A percentile compares a stretch with the other conserved stretches of the same genome.
Evolutionary conservation across 2,113 vertebrate genomes (phyloP).

Genomic region (Athene noctua): DNA sequence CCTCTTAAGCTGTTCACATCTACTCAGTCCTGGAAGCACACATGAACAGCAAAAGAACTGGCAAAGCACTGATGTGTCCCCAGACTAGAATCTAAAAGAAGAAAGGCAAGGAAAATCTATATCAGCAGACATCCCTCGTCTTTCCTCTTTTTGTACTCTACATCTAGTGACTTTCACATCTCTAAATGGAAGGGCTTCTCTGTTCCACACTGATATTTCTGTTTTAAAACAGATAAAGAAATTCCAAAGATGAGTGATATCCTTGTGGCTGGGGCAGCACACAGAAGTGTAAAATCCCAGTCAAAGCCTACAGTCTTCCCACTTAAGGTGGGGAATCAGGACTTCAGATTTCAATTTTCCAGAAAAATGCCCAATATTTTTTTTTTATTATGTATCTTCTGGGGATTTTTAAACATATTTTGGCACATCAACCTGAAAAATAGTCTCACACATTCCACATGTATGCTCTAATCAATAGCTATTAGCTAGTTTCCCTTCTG

Average conservation of each 20-base stretch:
- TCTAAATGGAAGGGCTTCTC: neutral
- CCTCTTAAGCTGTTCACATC: neutral
- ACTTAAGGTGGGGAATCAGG: fast-evolving
- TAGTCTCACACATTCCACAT: neutral
- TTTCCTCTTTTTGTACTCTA: neutral
- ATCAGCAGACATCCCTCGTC: neutral
- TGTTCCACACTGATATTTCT: neutral
- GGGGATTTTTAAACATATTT: neutral
- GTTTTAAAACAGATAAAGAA: neutral
- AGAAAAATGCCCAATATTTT: neutral
- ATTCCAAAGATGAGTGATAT: neutral
- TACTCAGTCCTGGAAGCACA: neutral
- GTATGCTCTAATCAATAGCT: neutral
- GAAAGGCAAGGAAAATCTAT: neutral
- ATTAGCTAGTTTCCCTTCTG: neutral
- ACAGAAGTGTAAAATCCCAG: neutral
- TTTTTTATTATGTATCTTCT: neutral
- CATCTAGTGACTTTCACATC: neutral
- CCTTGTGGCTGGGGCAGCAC: neutral
- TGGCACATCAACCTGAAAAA: neutral
- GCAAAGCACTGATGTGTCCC: neutral
- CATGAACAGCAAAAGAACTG: neutral
- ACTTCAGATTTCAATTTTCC: neutral
- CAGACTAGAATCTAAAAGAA: neutral
- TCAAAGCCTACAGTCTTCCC: neutral